A percentile compares a stretch with the other conserved stretches of the same genome.
Evolutionary conservation across 1,140 invertebrate genomes (phyloP).

Genomic region (Hylaeus anthracinus): DNA sequence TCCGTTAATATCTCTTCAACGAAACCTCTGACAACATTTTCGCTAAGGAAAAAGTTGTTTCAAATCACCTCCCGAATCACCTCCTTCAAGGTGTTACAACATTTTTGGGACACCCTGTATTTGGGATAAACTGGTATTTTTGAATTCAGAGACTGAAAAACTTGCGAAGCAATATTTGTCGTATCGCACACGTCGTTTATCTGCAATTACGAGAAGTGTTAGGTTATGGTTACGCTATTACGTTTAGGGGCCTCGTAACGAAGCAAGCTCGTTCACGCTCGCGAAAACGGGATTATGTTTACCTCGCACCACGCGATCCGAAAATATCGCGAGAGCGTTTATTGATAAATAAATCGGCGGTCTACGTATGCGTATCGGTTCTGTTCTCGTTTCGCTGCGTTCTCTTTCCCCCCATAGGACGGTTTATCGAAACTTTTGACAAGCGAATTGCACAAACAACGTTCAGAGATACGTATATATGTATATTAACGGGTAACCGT

Average conservation of each 20-base stretch:
- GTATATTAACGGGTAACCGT: conserved; percentile 38
- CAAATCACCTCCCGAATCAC: background rate
- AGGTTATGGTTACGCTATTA: too few relatives aligned
- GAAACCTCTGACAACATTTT: too few relatives aligned
- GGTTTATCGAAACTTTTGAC: conserved; percentile 54
- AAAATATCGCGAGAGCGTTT: conserved; percentile 31
- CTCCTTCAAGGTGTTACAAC: too few relatives aligned
- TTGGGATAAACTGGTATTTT: too few relatives aligned
- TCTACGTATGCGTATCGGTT: background rate
- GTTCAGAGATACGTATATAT: background rate
- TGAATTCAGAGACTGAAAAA: too few relatives aligned
- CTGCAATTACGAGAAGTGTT: too few relatives aligned
- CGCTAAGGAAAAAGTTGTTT: too few relatives aligned
- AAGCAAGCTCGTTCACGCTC: background rate
- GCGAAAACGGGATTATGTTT: conserved; percentile 26
- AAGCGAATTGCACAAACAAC: conserved; percentile 58
- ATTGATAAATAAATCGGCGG: conserved; percentile 31
- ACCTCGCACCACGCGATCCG: conserved; percentile 11
- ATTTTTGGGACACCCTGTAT: too few relatives aligned
- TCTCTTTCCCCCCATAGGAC: background rate
- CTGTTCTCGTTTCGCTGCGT: background rate
- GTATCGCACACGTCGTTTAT: too few relatives aligned
- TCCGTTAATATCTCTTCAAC: too few relatives aligned
- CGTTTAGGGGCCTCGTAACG: background rate
- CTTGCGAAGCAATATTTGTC: too few relatives aligned